Evolutionary conservation across 2,113 vertebrate genomes (phyloP), one percentile per base, ranked within the genome.

Genomic region (Triplophysa siluroides): DNA sequence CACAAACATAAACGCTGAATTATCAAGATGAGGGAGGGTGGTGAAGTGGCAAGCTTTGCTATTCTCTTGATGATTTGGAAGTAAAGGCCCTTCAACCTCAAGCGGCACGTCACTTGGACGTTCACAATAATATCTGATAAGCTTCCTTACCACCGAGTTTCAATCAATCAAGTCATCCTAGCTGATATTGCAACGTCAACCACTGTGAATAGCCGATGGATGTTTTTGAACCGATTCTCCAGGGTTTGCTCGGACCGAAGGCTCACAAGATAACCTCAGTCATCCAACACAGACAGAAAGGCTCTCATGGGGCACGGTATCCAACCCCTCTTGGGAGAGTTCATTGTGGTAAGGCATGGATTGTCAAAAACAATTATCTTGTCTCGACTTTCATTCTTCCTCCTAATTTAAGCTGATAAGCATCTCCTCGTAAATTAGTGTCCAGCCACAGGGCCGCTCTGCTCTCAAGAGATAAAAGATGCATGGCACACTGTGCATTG

Each of bases 371-470:
- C 90, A 90, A 92, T 92, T 91, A 91, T 87, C 88, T 91, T 84
- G 62, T 63, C 61, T 71, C 26, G 86, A 89, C 80, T 88, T 88
- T 82, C 87, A 83, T 85, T 88, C 79, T 77, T 88, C 83, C 88
- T 91, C 91, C 91, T 93, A 92, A 93, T 93, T 90, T 90, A 86
- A 91, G 89, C 91, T 90, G 92, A 93, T 92, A 93, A 92, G 92
- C 91, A 93, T 93, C 90, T 90, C 89, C 87, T 87, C 90, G 90
- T 89, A 88, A 90, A 90, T 93, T 92, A 92, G 91, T 90, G 83
- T 85, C 14, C 87, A 85, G 85, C 87, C 88, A 84, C 89, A 88
- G 87, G 80, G 90, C 90, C 85, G 83, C 84, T 77, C 82, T 78
- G 84, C 86, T 89, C 85, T 87, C 87, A 69, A 68, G 83, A 88